phyloP scores from a whole-genome alignment of 2,888 invertebrate species.

The Leucophenga maculata region DNA sequence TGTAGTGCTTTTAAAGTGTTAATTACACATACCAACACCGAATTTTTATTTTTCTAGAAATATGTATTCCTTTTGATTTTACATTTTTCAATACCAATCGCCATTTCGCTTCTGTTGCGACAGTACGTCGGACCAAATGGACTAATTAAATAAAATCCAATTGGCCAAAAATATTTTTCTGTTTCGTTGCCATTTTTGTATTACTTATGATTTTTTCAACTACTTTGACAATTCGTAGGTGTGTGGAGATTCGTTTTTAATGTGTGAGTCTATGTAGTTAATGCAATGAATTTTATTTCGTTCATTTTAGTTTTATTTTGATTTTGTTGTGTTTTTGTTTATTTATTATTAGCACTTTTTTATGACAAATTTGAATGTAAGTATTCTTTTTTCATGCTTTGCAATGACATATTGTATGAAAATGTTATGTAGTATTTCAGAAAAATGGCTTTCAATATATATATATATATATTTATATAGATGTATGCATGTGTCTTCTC shows the following conservation, averaged over 20 bases:
- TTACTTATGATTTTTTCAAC: conserved; percentile 5
- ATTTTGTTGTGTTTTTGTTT: conserved; percentile 29
- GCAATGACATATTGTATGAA: conserved; percentile 30
- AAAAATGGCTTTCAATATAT: no score
- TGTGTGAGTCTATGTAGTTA: conserved; percentile 36
- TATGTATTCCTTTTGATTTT: background rate
- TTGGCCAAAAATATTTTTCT: background rate
- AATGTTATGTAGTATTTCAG: conserved; percentile 24
- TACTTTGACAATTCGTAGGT: background rate
- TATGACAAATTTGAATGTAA: conserved; percentile 30
- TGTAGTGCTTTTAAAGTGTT: background rate
- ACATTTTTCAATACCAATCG: no score
- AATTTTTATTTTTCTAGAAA: background rate
- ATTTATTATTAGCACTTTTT: conserved; percentile 55
- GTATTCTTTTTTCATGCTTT: conserved; percentile 20
- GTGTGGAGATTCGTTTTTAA: conserved; percentile 19
- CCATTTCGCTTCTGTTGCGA: no score
- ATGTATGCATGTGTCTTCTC: no score
- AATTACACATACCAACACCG: background rate
- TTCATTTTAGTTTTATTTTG: conserved; percentile 11
- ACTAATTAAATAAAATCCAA: background rate
- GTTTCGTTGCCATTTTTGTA: conserved; percentile 4
- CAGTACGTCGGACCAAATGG: no score
- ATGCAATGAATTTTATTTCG: conserved; percentile 35
- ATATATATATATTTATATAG: no score